Evolutionary conservation across 1,140 invertebrate genomes (phyloP), one percentile per base, ranked within the genome.

Genomic region (Papilio polytes): DNA sequence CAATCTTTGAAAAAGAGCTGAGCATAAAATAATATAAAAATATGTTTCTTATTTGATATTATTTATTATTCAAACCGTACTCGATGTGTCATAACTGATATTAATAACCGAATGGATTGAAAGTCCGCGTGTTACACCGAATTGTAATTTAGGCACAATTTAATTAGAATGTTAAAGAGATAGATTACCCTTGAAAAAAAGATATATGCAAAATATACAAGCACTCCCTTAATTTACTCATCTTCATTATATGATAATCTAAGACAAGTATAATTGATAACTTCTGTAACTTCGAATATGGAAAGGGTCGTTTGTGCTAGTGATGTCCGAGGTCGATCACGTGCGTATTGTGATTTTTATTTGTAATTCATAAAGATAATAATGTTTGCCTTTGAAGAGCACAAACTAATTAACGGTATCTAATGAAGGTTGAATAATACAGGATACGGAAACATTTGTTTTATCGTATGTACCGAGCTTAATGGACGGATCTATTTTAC

Each of bases 71-170:
- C 12, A 66, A 66, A 66, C 26, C 12, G 22, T 26, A 10, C 26
- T 15, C 26, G 12, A 26, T 66, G 22, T 66, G 63, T 31, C 63
- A 26, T 66, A 31, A 66, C 22, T 66, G 22, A 66, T 66, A 66
- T 66, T 66, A 66, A 66, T 31, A 13, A 66, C 63, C 20, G 13
- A 63, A 63, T 26, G 59, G 22, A 66, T 66, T 63, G 20, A 63
- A 26, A 31, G 63, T 26, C 63, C 22, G 22, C 12, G 3, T 66
- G 26, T 66, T 7, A 66, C 63, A 66, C 63, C 63, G 63, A 15
- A 66, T 26, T 26, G 63, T 31, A 66, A 66, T 66, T 66, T 66
- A 9, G 3, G 2, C 1, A 22, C 26, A 10, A 63, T 63, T 10
- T 63, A 63, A 26, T 1, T 63, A 26, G 31, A 31, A 66, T 4